Conservation (phyloP, 2,797 vertebrate genomes). For the Eidolon dupreanum region DNA sequence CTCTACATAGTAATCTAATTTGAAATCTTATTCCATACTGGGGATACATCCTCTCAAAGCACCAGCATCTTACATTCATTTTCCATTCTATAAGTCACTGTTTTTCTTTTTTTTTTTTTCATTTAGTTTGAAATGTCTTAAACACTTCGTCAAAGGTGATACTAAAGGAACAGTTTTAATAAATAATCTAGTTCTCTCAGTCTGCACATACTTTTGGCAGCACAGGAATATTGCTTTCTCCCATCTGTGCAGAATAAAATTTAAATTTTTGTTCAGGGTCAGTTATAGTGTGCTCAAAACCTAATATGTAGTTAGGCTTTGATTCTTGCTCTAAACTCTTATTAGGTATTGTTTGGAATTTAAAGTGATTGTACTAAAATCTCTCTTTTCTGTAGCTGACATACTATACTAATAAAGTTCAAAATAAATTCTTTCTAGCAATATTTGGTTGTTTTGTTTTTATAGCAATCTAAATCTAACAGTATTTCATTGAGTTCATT, state of each 20-base stretch:
- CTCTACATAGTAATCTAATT: neutral
- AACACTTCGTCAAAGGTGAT: conserved; percentile 81
- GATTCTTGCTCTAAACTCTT: conserved; percentile 43
- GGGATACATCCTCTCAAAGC: neutral
- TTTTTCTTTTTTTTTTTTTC: conserved; percentile 75
- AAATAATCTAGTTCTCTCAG: conserved; percentile 75
- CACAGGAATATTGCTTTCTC: conserved; percentile 76
- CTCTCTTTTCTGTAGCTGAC: neutral
- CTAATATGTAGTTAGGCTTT: conserved; percentile 54
- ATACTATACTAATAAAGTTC: conserved; percentile 25
- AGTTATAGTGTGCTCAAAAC: conserved; percentile 74
- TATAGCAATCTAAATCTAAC: neutral
- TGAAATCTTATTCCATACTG: neutral
- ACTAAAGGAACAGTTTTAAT: conserved; percentile 84
- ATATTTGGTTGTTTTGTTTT: neutral
- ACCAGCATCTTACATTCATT: neutral
- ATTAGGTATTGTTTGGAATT: neutral
- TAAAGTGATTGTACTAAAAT: neutral
- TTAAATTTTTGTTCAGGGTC: conserved; percentile 80
- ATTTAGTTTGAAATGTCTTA: conserved; percentile 80
- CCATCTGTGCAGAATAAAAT: conserved; percentile 80
- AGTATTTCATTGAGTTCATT: conserved; percentile 9
- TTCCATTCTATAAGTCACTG: conserved; percentile 61
- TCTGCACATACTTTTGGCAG: conserved; percentile 78
- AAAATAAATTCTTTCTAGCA: neutral